A percentile compares a stretch with the other conserved stretches of the same genome.
Evolutionary conservation across 2,113 vertebrate species (phyloP).

Genomic region (Gavialis gangeticus): DNA sequence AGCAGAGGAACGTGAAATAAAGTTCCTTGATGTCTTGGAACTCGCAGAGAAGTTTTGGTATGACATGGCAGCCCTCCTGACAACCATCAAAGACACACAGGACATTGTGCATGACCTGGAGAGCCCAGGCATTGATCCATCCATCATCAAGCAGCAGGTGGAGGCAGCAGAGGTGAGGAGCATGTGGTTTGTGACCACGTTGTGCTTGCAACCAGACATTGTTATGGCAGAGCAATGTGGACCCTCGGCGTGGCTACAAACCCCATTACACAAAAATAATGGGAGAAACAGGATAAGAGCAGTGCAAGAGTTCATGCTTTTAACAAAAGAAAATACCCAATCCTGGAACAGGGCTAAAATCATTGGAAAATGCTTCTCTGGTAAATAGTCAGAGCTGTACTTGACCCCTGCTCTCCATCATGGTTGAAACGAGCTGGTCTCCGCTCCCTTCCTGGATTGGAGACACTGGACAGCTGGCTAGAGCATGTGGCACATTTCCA

Average conservation of each 20-base stretch:
- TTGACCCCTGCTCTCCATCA: background rate
- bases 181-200: accelerated
- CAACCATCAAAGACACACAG: constrained; percentile 94
- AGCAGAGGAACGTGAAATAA: constrained; percentile 93
- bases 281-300: background rate
- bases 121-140: constrained; percentile 97
- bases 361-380: background rate
- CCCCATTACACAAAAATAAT: background rate
- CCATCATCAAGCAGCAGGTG: constrained; percentile 98
- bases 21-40: constrained; percentile 95
- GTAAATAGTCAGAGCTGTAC: background rate
- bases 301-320: too few relatives aligned
- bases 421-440: background rate
- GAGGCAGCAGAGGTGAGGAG: constrained; percentile 93
- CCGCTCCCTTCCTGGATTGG: background rate
- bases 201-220: background rate
- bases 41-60: constrained; percentile 98
- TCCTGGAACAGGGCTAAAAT: background rate
- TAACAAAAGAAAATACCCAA: background rate
- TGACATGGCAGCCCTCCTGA: constrained; percentile 94
- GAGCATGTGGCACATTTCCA: background rate
- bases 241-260: accelerated
- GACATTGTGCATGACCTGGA: constrained; percentile 96
- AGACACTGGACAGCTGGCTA: background rate
- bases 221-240: background rate